Evolutionary conservation across 2,888 invertebrate species (phyloP).

Genomic region (Eremobia ochroleuca): DNA sequence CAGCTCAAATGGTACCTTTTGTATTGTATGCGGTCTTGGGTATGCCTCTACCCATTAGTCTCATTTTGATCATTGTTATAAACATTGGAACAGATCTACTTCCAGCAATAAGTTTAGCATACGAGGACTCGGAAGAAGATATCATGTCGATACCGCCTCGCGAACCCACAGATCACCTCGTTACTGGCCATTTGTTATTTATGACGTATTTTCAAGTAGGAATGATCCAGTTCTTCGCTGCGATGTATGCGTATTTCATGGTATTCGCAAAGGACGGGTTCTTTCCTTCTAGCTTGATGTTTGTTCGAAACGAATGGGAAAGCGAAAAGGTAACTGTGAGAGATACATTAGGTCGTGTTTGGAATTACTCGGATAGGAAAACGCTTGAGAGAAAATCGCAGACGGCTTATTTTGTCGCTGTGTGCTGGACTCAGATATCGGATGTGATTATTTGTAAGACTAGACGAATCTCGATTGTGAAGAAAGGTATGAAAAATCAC

Average conservation of each 20-base stretch:
- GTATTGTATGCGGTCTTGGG: conserved; percentile 93
- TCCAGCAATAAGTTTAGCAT: conserved; percentile 95
- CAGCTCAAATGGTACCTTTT: conserved; percentile 96
- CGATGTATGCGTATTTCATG: conserved; percentile 95
- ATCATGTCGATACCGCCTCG: conserved; percentile 93
- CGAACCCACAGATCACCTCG: conserved; percentile 89
- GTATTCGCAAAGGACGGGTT: conserved; percentile 96
- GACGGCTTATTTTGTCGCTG: conserved; percentile 95
- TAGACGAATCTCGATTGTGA: conserved; percentile 93
- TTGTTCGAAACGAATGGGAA: conserved; percentile 94
- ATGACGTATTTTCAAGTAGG: conserved; percentile 97
- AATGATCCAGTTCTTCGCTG: conserved; percentile 95
- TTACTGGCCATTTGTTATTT: conserved; percentile 92
- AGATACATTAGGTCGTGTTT: conserved; percentile 95
- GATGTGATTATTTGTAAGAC: conserved; percentile 96
- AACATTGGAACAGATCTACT: conserved; percentile 95
- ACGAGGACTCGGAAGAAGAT: conserved; percentile 94
- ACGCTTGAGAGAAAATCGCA: conserved; percentile 94
- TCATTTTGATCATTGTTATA: conserved; percentile 92
- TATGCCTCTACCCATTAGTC: conserved; percentile 93
- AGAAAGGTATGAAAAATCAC: conserved; percentile 94
- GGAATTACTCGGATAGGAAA: conserved; percentile 93
- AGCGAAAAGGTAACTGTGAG: conserved; percentile 89
- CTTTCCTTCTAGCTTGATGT: conserved; percentile 92
- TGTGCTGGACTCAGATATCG: conserved; percentile 95